Evolutionary conservation across 2,113 vertebrate species (phyloP), one percentile per base, ranked within the genome.

Genomic region (Donacobius atricapilla): DNA sequence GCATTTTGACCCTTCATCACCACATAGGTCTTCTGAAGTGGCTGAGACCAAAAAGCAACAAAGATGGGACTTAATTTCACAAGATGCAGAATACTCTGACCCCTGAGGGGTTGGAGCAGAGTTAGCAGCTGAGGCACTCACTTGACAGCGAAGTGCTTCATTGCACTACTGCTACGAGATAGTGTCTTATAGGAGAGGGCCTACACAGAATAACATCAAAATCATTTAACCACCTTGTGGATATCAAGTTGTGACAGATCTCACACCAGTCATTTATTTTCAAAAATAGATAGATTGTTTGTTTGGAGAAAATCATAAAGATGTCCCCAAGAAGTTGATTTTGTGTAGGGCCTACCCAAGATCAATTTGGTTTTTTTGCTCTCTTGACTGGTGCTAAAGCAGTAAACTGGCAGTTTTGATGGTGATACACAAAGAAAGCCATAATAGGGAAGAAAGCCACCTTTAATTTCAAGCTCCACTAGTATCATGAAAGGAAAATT

Each of bases 381-480:
- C 39, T 88, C 64, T 23, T 70, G 65, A 56, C 18, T 82, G 60
- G 33, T 82, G 57, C 66, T 87, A 71, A 69, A 72, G 73, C 48
- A 68, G 58, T 44, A 58, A 91, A 54, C 68, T 83, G 68, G 15
- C 33, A 64, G n/a, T 71, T 93, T 64, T 53, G 83, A 81, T 90
- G 79, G 47, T 73, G 71, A 50, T 69, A 89, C n/a, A 71, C 37
- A 90, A 79, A 92, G 72, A 66, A 93, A 90, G 65, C 31, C 47
- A 12, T 75, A 90, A 84, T 11, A 61, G 69, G 79, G 64, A 95
- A 81, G n/a, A 94, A 92, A 94, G 31, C 56, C 83, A 92, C 86
- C 71, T 94, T 96, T 95, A 94, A 96, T 96, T 96, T 96, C 93
- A 96, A 96, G 96, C 83, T 94, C 57, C 80, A 78, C 88, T 96